A percentile compares a stretch with the other conserved stretches of the same genome.
These are phyloP conservation scores for Anolis apletophallus DNA, from an alignment of 2,797 vertebrate genomes.

Conservation along the genomic window DNA sequence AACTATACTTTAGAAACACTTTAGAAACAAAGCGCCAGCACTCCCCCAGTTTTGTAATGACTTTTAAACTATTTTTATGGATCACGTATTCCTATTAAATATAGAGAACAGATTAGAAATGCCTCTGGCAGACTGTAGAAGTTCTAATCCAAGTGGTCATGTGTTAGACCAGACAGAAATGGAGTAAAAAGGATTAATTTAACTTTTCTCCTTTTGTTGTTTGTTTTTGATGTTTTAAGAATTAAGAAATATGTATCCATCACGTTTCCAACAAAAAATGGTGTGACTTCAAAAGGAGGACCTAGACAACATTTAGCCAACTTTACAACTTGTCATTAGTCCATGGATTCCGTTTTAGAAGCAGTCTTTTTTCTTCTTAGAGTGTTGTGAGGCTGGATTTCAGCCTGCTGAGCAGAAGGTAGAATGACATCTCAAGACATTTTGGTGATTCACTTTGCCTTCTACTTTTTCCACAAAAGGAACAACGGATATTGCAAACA, in stretches of 20 bases:
- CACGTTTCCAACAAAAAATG: neutral
- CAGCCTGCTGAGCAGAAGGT: neutral
- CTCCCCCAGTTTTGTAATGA: too few relatives aligned
- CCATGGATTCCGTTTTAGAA: neutral
- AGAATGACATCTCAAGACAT: neutral
- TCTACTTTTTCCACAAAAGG: neutral
- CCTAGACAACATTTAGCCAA: neutral
- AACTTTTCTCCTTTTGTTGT: too few relatives aligned
- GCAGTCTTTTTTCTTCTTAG: neutral
- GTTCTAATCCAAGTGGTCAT: neutral
- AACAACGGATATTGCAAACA: neutral
- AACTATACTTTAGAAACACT: too few relatives aligned
- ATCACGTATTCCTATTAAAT: neutral
- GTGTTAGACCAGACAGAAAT: neutral
- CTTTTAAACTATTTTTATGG: too few relatives aligned
- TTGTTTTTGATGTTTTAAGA: neutral
- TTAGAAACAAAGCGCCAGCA: too few relatives aligned
- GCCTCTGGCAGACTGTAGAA: neutral
- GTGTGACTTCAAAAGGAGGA: neutral
- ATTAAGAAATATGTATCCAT: neutral
- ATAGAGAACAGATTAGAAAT: neutral
- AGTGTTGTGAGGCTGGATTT: neutral
- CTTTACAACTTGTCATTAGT: neutral
- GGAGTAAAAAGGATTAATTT: neutral
- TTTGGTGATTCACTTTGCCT: too few relatives aligned